Evolutionary conservation across 2,888 invertebrate species (phyloP).

Genomic region (Crioceris asparagi): DNA sequence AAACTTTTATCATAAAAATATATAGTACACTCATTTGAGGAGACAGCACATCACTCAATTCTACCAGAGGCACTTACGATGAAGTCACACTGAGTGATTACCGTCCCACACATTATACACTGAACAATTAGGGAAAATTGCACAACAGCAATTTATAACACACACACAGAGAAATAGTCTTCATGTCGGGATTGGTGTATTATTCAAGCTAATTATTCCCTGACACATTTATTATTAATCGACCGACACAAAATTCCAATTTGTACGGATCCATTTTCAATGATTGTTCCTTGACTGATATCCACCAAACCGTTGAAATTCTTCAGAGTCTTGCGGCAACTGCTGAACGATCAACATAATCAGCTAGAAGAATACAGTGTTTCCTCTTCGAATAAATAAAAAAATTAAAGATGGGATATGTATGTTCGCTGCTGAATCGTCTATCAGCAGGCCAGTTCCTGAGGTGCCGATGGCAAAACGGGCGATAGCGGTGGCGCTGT

Average conservation of each 20-base stretch:
- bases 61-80: slow-evolving; percentile 41
- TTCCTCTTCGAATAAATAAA: too few relatives aligned
- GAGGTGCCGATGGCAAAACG: slow-evolving; percentile 35
- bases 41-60: slow-evolving; percentile 36
- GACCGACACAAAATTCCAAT: slow-evolving; percentile 5
- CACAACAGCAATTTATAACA: slow-evolving; percentile 39
- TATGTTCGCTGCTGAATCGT: slow-evolving; percentile 28
- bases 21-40: slow-evolving; percentile 36
- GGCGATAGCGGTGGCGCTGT: slow-evolving; percentile 27
- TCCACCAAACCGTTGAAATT: too few relatives aligned
- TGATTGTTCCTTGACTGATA: too few relatives aligned
- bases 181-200: neutral
- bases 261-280: neutral
- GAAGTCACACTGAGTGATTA: slow-evolving; percentile 38
- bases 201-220: slow-evolving; percentile 1
- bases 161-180: slow-evolving; percentile 31
- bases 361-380: slow-evolving; percentile 18
- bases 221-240: slow-evolving; percentile 3
- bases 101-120: slow-evolving; percentile 34
- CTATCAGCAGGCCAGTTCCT: slow-evolving; percentile 41
- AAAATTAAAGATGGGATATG: too few relatives aligned
- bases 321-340: too few relatives aligned
- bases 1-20: slow-evolving; percentile 37
- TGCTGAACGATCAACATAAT: too few relatives aligned
- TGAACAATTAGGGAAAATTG: slow-evolving; percentile 38